Evolutionary conservation across 2,888 invertebrate genomes (phyloP).

Genomic region (Oxytorus armatus): DNA sequence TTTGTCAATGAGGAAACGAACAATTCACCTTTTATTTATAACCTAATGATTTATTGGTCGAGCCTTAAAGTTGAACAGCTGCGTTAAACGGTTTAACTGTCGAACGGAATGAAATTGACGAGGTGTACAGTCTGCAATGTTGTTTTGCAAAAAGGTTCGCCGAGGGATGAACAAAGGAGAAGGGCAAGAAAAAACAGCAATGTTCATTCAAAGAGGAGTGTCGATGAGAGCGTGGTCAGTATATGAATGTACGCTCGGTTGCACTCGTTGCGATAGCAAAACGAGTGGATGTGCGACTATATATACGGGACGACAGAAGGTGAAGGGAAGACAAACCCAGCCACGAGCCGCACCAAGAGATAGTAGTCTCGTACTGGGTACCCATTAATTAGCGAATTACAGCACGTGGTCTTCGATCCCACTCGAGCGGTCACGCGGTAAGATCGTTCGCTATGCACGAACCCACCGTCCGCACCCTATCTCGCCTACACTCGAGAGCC

Average conservation of each 20-base stretch:
- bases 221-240: constrained; percentile 27
- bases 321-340: constrained; percentile 16
- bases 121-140: no score
- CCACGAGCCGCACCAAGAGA: constrained; percentile 54
- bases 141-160: no score
- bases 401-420: constrained; percentile 66
- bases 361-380: constrained; percentile 46
- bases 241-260: constrained; percentile 8
- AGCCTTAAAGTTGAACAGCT: no score
- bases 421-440: constrained; percentile 65
- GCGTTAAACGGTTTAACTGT: no score
- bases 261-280: constrained; percentile 33
- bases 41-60: no score
- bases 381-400: constrained; percentile 69
- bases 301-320: constrained; percentile 11
- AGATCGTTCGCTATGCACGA: constrained; percentile 52
- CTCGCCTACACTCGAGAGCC: constrained; percentile 47
- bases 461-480: constrained; percentile 36
- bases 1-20: no score
- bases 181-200: background rate
- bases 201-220: background rate
- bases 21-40: no score
- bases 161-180: background rate
- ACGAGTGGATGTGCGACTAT: constrained; percentile 11
- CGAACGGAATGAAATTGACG: no score